Percentiles rank a stretch among this genome's conserved stretches.
Evolutionary conservation across 2,113 vertebrate species (phyloP).

Genomic region (Dipodomys stephensi): DNA sequence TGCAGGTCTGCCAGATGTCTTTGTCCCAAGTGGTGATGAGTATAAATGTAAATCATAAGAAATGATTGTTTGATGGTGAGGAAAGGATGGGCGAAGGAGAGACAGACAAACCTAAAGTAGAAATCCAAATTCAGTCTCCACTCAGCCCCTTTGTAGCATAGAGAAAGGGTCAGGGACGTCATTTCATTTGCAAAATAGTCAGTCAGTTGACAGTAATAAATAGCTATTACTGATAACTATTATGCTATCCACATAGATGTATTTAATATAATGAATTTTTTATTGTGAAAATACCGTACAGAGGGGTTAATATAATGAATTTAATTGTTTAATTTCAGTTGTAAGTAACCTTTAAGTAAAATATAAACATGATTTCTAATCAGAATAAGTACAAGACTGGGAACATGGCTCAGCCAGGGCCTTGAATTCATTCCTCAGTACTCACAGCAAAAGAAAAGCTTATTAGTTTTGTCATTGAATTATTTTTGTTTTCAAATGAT

Average conservation of each 20-base stretch:
- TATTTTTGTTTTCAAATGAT: not conserved
- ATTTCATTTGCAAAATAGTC: not conserved
- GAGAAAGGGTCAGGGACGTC: not conserved
- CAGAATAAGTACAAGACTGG: not conserved
- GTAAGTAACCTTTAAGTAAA: constrained; percentile 24
- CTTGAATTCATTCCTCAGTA: too few species aligned
- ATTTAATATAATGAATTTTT: too few species aligned
- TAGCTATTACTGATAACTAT: not conserved
- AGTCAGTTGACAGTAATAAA: not conserved
- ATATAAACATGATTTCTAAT: constrained; percentile 6
- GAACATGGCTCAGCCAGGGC: too few species aligned
- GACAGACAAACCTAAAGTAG: not conserved
- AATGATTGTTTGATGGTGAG: not conserved
- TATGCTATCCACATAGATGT: not conserved
- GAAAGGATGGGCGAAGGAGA: not conserved
- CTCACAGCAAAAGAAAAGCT: not conserved
- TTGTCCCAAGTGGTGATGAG: not conserved
- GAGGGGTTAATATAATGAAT: not conserved
- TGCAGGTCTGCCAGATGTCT: not conserved
- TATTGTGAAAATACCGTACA: too few species aligned
- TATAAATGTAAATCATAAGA: not conserved
- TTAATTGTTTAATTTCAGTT: constrained; percentile 2
- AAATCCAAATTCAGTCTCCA: not conserved
- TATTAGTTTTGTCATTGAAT: constrained; percentile 18
- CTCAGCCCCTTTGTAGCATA: not conserved